Conservation (phyloP, 1,140 invertebrate species). For the Drosophila bifasciata region DNA sequence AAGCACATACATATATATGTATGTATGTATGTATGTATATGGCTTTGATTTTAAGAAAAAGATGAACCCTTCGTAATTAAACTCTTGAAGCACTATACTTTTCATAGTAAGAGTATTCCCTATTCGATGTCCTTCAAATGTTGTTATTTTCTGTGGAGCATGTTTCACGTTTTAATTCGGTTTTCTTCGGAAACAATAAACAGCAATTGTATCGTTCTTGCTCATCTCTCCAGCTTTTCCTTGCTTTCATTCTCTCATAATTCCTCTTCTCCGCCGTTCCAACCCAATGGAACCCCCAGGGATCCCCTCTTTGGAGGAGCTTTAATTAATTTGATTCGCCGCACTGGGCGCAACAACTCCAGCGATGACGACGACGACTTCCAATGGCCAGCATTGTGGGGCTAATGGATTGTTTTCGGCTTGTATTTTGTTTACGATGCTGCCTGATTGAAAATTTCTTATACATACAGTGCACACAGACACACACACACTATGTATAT, state of each 20-base stretch:
- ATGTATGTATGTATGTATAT: too few species aligned
- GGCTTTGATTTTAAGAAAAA: too few species aligned
- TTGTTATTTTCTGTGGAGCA: constrained; percentile 6
- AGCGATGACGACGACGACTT: constrained; percentile 21
- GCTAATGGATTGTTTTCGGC: constrained; percentile 68
- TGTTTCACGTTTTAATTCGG: constrained; percentile 25
- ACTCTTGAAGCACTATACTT: too few species aligned
- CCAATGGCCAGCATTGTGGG: constrained; percentile 45
- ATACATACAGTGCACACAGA: constrained; percentile 37
- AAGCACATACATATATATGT: too few species aligned
- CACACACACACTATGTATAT: neutral
- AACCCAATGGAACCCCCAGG: constrained; percentile 9
- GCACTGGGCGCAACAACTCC: constrained; percentile 67
- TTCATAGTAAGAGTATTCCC: constrained; percentile 16
- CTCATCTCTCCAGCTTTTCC: constrained; percentile 30
- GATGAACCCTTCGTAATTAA: too few species aligned
- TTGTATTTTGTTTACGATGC: constrained; percentile 69
- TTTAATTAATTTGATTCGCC: constrained; percentile 77
- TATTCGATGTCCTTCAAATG: constrained; percentile 28
- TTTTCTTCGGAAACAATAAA: constrained; percentile 70
- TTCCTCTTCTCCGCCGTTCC: constrained; percentile 13
- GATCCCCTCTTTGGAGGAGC: constrained; percentile 25
- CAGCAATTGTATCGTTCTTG: constrained; percentile 61
- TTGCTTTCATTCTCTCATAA: constrained; percentile 20
- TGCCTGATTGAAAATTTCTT: constrained; percentile 70